Conservation (phyloP, 2,888 invertebrate genomes). For the Drosophila merina region DNA sequence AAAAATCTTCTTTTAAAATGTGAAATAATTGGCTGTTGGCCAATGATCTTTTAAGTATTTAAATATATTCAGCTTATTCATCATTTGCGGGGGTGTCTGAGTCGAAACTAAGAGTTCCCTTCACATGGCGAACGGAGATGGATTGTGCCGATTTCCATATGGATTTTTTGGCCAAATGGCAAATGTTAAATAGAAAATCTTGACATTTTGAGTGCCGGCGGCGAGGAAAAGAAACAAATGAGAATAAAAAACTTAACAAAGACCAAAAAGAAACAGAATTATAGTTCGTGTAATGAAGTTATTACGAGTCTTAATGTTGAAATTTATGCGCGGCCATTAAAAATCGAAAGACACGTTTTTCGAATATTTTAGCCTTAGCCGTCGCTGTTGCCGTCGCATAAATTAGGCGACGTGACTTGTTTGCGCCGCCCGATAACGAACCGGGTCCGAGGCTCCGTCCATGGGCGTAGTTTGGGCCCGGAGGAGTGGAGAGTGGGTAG, state of each 20-base stretch:
- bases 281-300: slow-evolving; percentile 81
- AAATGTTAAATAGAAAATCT: slow-evolving; percentile 18
- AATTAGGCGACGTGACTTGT: slow-evolving; percentile 77
- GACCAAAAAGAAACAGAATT: slow-evolving; percentile 48
- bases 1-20: not conserved
- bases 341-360: slow-evolving; percentile 77
- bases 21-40: not conserved
- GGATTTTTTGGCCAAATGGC: slow-evolving; percentile 10
- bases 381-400: slow-evolving; percentile 63
- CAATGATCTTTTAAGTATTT: slow-evolving; percentile 5
- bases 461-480: slow-evolving; percentile 1
- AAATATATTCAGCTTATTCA: not conserved
- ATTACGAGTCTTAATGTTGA: slow-evolving; percentile 79
- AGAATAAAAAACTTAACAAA: slow-evolving; percentile 21
- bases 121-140: slow-evolving; percentile 32
- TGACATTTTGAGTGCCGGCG: slow-evolving; percentile 41
- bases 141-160: slow-evolving; percentile 30
- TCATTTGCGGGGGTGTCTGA: slow-evolving; percentile 8
- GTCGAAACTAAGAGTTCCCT: slow-evolving; percentile 10
- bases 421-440: slow-evolving; percentile 65
- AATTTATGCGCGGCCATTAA: slow-evolving; percentile 80
- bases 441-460: slow-evolving; percentile 14
- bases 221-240: slow-evolving; percentile 17
- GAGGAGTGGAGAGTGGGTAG: not conserved
- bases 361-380: slow-evolving; percentile 72